Evolutionary conservation across 2,888 invertebrate genomes (phyloP), one percentile per base, ranked within the genome.

Genomic region (Glyphotaelius pellucidus): DNA sequence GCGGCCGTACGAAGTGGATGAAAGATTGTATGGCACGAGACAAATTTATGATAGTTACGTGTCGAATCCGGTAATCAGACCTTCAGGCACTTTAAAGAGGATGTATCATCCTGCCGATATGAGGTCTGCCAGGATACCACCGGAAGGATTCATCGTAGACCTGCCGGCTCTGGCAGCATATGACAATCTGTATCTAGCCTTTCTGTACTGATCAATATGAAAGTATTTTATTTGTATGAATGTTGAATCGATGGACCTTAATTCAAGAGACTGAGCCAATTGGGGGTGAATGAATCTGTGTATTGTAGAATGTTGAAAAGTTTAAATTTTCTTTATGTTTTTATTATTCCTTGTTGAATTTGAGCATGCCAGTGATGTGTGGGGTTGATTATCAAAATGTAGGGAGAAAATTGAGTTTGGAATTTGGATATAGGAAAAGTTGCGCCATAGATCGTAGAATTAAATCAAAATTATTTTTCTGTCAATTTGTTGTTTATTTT

Each of bases 171-270:
- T 93, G 9, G 88, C 92, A 80, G 90, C 92, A 30, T 95, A 95
- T 92, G 96, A 94, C 94, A 96, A 96, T 94, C 94, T 96, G 94
- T 96, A 96, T 94, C 94, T 96, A 94, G 96, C 96, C 94, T 96
- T 96, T 94, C 96, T 96, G 95, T 96, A 96, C 94, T 96, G 94
- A 95, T 85, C 83, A 30, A 83, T 91, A 85, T 42, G 52, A 80
- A 52, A 83, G 90, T 81, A 42, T 79, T 80, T 89, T 80, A 35
- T 79, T 25, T 81, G 90, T 81, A 32, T 90, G 90, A 90, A 90
- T 90, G 90, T 81, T 80, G 30, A 47, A 47, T 81, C 30, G 79
- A 67, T 88, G 32, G 79, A 88, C 79, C 35, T 88, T 30, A 12
- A 32, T 67, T 79, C 32, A 88, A 35, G 31, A 83, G 52, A 86